phyloP scores from a whole-genome alignment of 2,888 invertebrate species.

The Rhamphomyia laevipes region DNA sequence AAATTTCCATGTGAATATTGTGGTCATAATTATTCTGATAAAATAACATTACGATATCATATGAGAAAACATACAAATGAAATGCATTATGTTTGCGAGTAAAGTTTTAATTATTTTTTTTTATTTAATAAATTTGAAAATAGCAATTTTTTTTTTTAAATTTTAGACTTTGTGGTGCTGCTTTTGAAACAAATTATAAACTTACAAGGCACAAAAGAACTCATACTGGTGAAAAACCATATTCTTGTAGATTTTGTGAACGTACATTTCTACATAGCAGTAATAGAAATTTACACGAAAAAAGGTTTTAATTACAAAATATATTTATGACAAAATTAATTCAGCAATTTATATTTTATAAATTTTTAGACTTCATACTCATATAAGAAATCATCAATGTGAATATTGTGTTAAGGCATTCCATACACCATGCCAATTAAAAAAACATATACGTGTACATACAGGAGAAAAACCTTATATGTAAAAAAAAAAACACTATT shows the following conservation, averaged over 20 bases:
- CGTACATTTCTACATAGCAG: constrained; percentile 3
- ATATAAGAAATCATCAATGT: constrained; percentile 2
- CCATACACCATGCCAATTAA: constrained; percentile 5
- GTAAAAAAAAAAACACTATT: background rate
- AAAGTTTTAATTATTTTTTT: background rate
- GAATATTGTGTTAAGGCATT: constrained; percentile 2
- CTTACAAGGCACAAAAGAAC: constrained; percentile 26
- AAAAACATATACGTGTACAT: constrained; percentile 10
- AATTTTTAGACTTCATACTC: background rate
- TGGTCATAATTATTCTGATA: background rate
- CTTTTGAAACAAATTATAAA: background rate
- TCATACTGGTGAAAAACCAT: constrained; percentile 32
- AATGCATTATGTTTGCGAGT: constrained; percentile 1
- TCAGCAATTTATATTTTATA: background rate
- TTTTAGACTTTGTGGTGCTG: background rate
- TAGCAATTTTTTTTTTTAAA: background rate
- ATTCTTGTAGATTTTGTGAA: constrained; percentile 22
- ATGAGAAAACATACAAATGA: background rate
- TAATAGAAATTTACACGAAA: background rate
- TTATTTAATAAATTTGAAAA: background rate
- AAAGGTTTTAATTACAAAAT: background rate
- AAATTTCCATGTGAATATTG: background rate
- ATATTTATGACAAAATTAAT: background rate
- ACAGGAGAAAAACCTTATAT: constrained; percentile 4
- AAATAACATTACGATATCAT: background rate